phyloP scores from a whole-genome alignment of 2,888 invertebrate species.

The Drosophila merina region DNA sequence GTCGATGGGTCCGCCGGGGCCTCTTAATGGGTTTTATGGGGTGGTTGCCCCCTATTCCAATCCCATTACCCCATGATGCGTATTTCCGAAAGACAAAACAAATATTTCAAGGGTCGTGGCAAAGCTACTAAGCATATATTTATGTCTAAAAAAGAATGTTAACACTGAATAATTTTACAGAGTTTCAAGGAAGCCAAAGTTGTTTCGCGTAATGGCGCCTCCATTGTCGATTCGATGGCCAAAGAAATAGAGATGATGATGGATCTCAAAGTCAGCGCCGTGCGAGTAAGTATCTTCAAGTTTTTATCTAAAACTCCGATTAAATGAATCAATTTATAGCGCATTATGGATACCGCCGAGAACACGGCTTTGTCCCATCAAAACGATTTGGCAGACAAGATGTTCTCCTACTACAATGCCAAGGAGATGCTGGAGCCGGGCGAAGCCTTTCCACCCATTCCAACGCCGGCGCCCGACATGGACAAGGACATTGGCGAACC shows the following conservation, averaged over 20 bases:
- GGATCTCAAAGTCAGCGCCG: slow-evolving; percentile 94
- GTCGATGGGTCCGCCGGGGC: slow-evolving; percentile 27
- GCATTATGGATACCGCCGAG: slow-evolving; percentile 95
- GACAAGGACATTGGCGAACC: slow-evolving; percentile 86
- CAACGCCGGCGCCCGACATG: slow-evolving; percentile 84
- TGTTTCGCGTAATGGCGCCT: slow-evolving; percentile 90
- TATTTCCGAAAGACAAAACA: slow-evolving; percentile 1
- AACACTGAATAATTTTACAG: slow-evolving; percentile 80
- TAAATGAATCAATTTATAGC: slow-evolving; percentile 82
- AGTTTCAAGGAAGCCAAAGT: slow-evolving; percentile 92
- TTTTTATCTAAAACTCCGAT: background rate
- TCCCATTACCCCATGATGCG: background rate
- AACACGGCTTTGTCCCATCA: slow-evolving; percentile 89
- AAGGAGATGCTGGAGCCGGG: slow-evolving; percentile 88
- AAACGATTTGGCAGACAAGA: slow-evolving; percentile 85
- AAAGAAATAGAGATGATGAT: slow-evolving; percentile 94
- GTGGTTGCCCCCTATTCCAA: slow-evolving; percentile 1
- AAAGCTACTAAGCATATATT: background rate
- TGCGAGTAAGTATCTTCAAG: slow-evolving; percentile 86
- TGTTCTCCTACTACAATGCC: slow-evolving; percentile 89
- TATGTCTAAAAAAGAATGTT: background rate
- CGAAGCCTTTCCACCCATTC: slow-evolving; percentile 85
- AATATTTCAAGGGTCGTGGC: background rate
- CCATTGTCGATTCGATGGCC: slow-evolving; percentile 92
- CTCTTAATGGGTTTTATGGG: slow-evolving; percentile 22